Percentiles rank a stretch among this genome's conserved stretches.
Conservation (phyloP, 2,113 vertebrate genomes). For the Barnardius zonarius region DNA sequence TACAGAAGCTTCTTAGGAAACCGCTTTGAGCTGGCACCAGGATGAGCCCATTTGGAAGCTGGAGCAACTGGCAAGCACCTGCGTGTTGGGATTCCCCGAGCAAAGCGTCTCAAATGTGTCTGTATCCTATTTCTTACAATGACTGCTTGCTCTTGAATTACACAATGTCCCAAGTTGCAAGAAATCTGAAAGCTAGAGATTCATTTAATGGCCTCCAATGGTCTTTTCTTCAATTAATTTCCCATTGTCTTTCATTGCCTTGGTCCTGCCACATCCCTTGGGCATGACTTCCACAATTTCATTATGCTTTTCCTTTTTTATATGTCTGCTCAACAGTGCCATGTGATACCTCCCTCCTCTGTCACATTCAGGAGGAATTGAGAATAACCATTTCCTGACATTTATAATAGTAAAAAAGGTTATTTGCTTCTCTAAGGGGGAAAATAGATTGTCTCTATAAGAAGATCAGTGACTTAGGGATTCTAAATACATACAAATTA, state of each 20-base stretch:
- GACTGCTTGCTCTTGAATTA: not conserved
- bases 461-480: not conserved
- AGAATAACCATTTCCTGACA: not conserved
- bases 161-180: not conserved
- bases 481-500: not conserved
- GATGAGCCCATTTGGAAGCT: not conserved
- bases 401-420: not conserved
- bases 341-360: not conserved
- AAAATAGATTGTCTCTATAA: not conserved
- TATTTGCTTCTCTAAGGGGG: not conserved
- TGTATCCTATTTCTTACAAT: not conserved
- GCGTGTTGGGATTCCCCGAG: not conserved
- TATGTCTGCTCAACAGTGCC: not conserved
- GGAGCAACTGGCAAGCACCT: not conserved
- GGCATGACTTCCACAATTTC: not conserved
- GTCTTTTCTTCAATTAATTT: not conserved
- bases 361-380: not conserved
- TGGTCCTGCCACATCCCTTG: not conserved
- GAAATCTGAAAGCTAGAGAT: not conserved
- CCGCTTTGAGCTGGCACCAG: not conserved
- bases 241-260: not conserved
- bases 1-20: not conserved
- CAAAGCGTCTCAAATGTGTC: not conserved
- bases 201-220: not conserved
- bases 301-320: not conserved